A percentile compares a stretch with the other conserved stretches of the same genome.
Evolutionary conservation across 2,113 vertebrate genomes (phyloP).

Genomic region (Hystrix brachyura): DNA sequence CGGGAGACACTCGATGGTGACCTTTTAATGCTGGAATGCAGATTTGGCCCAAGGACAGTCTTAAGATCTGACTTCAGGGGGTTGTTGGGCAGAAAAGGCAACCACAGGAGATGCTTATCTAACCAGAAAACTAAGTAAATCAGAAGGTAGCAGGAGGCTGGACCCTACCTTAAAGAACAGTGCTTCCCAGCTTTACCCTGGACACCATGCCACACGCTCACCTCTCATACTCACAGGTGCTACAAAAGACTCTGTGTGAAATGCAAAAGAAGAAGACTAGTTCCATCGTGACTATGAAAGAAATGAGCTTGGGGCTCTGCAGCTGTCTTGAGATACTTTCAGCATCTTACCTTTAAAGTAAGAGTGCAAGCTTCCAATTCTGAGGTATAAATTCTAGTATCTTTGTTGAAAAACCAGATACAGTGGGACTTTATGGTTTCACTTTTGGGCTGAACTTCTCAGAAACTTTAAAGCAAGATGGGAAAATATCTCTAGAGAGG

Average conservation of each 20-base stretch:
- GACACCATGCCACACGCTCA: background rate
- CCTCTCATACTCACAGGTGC: background rate
- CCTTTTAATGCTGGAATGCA: background rate
- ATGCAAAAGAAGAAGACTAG: background rate
- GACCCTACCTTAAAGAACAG: background rate
- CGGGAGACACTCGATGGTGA: background rate
- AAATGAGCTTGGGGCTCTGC: background rate
- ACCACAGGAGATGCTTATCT: background rate
- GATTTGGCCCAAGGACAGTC: background rate
- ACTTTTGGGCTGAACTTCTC: background rate
- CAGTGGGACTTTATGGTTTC: background rate
- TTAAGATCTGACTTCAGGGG: background rate
- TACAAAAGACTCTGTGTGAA: background rate
- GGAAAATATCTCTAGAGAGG: background rate
- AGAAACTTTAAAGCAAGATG: background rate
- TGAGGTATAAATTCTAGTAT: background rate
- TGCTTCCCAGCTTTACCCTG: rapidly evolving
- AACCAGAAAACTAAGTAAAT: background rate
- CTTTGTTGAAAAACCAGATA: background rate
- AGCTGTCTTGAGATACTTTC: background rate
- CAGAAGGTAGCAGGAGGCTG: background rate
- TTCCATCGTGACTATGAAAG: background rate
- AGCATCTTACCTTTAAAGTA: background rate
- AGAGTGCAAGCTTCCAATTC: background rate
- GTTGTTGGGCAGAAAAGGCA: background rate